Evolutionary conservation across 2,797 vertebrate genomes (phyloP).

Genomic region (Lepus oiostolus): DNA sequence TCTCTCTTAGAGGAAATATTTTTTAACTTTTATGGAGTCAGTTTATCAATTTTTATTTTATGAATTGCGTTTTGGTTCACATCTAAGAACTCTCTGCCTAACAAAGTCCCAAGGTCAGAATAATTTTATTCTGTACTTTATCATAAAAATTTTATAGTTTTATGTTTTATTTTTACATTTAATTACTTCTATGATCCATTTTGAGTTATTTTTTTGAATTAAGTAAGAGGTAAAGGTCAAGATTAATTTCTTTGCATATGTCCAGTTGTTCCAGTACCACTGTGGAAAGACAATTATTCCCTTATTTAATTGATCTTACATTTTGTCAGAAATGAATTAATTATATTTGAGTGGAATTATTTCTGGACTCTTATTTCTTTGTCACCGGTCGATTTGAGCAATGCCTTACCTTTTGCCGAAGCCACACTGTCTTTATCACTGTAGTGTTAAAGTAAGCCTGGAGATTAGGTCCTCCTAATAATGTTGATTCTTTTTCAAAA

Average conservation of each 20-base stretch:
- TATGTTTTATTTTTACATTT: neutral
- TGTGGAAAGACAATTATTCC: neutral
- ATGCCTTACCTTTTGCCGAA: neutral
- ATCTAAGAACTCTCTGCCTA: slow-evolving; percentile 5
- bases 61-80: neutral
- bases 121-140: neutral
- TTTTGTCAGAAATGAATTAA: neutral
- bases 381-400: neutral
- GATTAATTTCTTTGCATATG: neutral
- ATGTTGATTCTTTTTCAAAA: neutral
- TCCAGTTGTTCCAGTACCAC: neutral
- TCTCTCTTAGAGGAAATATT: neutral
- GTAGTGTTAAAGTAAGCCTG: neutral
- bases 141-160: neutral
- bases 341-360: neutral
- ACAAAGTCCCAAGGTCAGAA: neutral
- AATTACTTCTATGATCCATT: neutral
- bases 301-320: neutral
- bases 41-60: neutral
- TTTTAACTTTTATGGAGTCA: neutral
- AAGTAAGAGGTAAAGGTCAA: neutral
- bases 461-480: neutral
- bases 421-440: neutral
- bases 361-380: neutral
- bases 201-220: neutral